Conservation (phyloP, 2,113 vertebrate species). For the Tricholaema leucomelas region DNA sequence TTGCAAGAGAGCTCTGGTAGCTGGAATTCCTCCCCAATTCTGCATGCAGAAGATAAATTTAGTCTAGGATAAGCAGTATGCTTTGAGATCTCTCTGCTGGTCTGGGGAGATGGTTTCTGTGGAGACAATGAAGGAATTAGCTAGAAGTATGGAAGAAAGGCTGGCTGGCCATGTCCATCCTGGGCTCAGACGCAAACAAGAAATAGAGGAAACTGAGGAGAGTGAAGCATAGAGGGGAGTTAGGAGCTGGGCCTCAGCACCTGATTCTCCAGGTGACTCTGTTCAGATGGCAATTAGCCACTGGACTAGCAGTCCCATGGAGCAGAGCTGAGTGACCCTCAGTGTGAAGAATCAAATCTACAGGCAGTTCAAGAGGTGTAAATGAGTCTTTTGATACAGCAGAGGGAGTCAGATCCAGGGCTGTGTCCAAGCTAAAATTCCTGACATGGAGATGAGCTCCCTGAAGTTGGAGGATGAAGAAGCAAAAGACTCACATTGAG, state of each 20-base stretch:
- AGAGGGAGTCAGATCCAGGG: neutral
- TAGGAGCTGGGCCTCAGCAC: neutral
- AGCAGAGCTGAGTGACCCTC: neutral
- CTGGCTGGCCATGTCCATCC: neutral
- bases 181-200: neutral
- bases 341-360: neutral
- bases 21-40: slow-evolving; percentile 13
- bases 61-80: neutral
- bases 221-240: neutral
- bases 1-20: slow-evolving; percentile 7
- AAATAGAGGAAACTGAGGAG: neutral
- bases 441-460: neutral
- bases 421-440: neutral
- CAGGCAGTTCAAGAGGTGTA: neutral
- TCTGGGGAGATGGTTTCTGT: neutral
- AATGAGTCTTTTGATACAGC: neutral
- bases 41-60: slow-evolving; percentile 28
- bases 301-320: neutral
- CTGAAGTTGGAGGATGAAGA: neutral
- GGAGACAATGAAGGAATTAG: neutral
- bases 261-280: neutral
- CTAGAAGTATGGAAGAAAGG: neutral
- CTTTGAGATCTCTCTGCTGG: neutral
- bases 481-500: neutral
- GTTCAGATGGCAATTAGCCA: neutral